Conservation (phyloP, 1,140 invertebrate species). For the Drosophila watanabei region DNA sequence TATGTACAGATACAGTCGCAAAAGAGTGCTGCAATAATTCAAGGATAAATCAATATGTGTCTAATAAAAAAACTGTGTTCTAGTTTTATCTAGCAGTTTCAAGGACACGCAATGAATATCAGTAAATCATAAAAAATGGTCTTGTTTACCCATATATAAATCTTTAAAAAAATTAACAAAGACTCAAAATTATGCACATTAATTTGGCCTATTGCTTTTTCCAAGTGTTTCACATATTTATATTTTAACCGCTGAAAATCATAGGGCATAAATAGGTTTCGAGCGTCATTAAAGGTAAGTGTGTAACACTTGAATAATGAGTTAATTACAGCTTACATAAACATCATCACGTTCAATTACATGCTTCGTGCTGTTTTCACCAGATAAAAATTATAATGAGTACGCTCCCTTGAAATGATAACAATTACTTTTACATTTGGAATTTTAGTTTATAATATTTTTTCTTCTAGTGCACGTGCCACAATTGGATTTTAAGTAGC, state of each 20-base stretch:
- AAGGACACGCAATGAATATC: background rate
- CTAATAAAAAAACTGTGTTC: background rate
- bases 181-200: background rate
- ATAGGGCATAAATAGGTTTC: background rate
- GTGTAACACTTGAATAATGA: background rate
- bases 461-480: background rate
- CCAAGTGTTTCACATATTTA: background rate
- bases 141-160: background rate
- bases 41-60: background rate
- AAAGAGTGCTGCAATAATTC: background rate
- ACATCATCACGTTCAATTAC: conserved; percentile 1
- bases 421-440: background rate
- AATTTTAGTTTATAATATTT: background rate
- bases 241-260: background rate
- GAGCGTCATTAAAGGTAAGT: background rate
- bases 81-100: background rate
- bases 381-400: conserved; percentile 4
- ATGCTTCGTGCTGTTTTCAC: background rate
- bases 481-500: background rate
- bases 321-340: conserved; percentile 12
- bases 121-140: background rate
- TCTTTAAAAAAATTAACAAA: no score
- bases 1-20: conserved; percentile 5
- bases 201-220: no score
- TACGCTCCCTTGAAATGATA: conserved; percentile 3